Percentiles rank a stretch among this genome's conserved stretches.
Conservation (phyloP, 2,113 vertebrate species). For the Syrmaticus mikado region DNA sequence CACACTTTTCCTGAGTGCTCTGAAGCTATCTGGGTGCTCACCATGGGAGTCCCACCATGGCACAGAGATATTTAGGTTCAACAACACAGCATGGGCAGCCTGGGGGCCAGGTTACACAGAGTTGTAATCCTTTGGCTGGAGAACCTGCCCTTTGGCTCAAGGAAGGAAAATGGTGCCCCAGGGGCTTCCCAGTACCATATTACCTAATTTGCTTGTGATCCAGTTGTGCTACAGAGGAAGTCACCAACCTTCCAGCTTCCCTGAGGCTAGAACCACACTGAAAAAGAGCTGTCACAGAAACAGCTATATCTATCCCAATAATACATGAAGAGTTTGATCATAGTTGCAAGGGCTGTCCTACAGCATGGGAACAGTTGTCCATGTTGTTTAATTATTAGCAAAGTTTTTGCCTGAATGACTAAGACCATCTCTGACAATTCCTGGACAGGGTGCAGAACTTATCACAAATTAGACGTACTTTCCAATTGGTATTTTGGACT, state of each 20-base stretch:
- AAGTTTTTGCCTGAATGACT: background rate
- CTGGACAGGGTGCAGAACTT: background rate
- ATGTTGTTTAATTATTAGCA: background rate
- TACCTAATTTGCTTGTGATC: background rate
- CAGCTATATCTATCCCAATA: background rate
- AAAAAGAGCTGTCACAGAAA: background rate
- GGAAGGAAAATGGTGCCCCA: background rate
- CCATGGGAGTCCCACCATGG: accelerated
- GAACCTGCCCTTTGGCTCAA: background rate
- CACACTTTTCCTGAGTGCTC: background rate
- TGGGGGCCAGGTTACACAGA: background rate
- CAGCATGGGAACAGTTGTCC: background rate
- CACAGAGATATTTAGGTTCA: background rate
- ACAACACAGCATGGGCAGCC: accelerated
- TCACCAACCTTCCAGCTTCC: background rate
- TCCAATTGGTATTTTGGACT: background rate
- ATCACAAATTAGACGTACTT: background rate
- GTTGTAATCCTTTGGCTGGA: background rate
- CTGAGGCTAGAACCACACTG: background rate
- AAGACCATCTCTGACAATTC: background rate
- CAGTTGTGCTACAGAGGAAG: background rate
- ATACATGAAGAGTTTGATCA: background rate
- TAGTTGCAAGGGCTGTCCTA: background rate
- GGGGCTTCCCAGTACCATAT: background rate
- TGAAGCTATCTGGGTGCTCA: background rate